phyloP scores from a whole-genome alignment of 2,113 vertebrate genomes.

The Raja brachyura region DNA sequence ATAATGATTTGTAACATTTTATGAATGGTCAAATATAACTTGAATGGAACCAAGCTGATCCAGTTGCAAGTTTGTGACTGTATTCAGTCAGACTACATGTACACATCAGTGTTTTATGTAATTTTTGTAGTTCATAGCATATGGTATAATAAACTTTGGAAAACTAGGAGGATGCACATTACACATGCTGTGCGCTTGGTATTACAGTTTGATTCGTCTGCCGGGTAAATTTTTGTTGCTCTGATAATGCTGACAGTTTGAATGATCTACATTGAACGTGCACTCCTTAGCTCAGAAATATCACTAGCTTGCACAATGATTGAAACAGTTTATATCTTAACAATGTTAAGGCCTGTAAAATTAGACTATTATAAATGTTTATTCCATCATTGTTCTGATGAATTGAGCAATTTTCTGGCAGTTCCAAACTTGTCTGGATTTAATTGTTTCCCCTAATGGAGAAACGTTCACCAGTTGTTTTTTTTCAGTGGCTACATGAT shows the following conservation, averaged over 20 bases:
- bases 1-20: background rate
- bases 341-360: conserved; percentile 31
- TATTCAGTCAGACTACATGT: background rate
- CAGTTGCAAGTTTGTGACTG: background rate
- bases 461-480: background rate
- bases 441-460: background rate
- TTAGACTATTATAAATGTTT: conserved; percentile 15
- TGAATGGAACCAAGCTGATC: background rate
- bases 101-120: background rate
- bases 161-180: background rate
- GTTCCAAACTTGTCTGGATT: background rate
- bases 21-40: background rate
- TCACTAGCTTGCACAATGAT: background rate
- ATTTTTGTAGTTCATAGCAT: background rate
- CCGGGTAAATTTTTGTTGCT: conserved; percentile 14
- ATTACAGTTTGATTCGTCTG: conserved; percentile 11
- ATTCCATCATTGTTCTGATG: background rate
- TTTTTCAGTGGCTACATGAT: background rate
- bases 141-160: background rate
- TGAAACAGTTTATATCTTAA: conserved; percentile 24
- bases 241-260: conserved; percentile 4
- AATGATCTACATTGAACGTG: conserved; percentile 9
- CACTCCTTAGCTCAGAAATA: conserved; percentile 10
- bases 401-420: conserved; percentile 2
- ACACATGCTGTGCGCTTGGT: conserved; percentile 11